Evolutionary conservation across 2,113 vertebrate genomes (phyloP).

Genomic region (Psilopsiagon aymara): DNA sequence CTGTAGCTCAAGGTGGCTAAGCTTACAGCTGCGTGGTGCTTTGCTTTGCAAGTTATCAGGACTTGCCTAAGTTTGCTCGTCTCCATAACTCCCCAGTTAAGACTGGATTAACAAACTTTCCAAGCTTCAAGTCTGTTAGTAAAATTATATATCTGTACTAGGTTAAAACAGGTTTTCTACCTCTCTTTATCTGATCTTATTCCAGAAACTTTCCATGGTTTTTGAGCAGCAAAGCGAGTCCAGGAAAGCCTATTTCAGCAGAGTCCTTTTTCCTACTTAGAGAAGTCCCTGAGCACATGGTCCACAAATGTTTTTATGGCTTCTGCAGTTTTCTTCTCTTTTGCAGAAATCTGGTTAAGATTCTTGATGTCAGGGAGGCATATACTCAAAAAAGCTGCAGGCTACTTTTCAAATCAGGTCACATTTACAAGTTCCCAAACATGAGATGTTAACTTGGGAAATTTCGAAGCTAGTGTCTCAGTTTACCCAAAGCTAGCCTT

Average conservation of each 20-base stretch:
- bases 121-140: rapidly evolving
- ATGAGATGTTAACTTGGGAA: background rate
- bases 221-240: background rate
- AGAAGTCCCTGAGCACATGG: background rate
- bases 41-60: background rate
- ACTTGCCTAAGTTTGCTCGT: background rate
- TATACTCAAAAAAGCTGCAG: background rate
- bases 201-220: background rate
- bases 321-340: background rate
- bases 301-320: background rate
- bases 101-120: background rate
- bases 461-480: background rate
- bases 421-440: background rate
- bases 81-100: background rate
- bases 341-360: background rate
- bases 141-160: background rate
- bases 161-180: background rate
- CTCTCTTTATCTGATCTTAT: background rate
- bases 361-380: background rate
- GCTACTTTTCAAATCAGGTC: background rate
- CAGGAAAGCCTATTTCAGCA: background rate
- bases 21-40: background rate
- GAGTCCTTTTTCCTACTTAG: background rate
- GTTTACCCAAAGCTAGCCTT: background rate
- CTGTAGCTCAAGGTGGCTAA: background rate